These are phyloP conservation scores for Phrynocephalus vlangalii DNA, from an alignment of 2,797 vertebrate genomes.

Conservation along the genomic window DNA sequence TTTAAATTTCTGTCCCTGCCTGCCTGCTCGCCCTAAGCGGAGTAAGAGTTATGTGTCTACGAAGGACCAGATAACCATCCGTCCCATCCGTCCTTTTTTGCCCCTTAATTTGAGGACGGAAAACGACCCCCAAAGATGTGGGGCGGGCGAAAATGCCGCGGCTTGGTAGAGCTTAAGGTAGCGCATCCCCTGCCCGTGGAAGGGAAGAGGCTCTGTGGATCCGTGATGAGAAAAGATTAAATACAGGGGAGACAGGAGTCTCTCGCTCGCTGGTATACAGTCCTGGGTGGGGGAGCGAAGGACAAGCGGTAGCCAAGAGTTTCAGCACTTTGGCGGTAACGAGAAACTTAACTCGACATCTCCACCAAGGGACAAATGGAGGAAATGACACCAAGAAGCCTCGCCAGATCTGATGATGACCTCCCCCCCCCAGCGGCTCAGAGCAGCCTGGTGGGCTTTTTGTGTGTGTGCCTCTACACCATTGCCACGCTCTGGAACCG, in stretches of 20 bases:
- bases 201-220: background rate
- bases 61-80: too few species aligned
- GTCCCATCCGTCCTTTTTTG: accelerated
- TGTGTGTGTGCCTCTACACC: constrained; percentile 12
- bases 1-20: background rate
- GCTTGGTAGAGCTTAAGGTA: too few species aligned
- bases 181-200: too few species aligned
- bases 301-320: constrained; percentile 53
- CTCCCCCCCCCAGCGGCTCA: constrained; percentile 26
- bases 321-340: constrained; percentile 44
- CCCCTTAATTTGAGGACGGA: constrained; percentile 41
- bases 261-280: background rate
- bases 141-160: background rate
- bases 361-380: constrained; percentile 83
- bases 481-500: background rate
- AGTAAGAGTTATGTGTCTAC: background rate
- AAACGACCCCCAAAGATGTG: background rate
- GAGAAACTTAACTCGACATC: constrained; percentile 81
- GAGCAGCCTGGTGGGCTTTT: constrained; percentile 37
- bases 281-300: constrained; percentile 43
- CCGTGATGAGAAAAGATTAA: constrained; percentile 75
- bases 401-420: constrained; percentile 63
- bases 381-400: constrained; percentile 73
- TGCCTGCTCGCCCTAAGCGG: background rate
- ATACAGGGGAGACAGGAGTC: constrained; percentile 66